Evolutionary conservation across 2,797 vertebrate species (phyloP), one percentile per base, ranked within the genome.

Genomic region (Hylomyscus alleni): DNA sequence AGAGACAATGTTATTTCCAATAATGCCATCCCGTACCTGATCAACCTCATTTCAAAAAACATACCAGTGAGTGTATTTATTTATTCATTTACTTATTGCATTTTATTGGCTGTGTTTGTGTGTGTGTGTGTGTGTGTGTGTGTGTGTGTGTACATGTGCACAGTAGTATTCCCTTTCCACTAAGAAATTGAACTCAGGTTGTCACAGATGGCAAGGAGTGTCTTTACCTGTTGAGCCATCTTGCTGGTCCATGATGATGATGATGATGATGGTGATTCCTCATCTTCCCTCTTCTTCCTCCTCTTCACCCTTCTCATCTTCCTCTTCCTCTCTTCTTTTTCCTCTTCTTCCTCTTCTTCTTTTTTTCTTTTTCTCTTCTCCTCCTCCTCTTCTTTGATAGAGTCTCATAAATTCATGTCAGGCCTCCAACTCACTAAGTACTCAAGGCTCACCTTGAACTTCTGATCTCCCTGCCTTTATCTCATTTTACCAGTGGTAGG

Each of bases 1-100:
- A 98, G 99, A 96, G 99, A 99, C 82, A 83, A 98, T 72, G 95
- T 99, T 92, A 99, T 99, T 84, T 98, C 98, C 0, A 98, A 98
- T 69, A 98, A 98, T 26, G 99, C 98, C 19, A 97, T 99, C 67
- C 99, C 99, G 65, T 98, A 98, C 1, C 97, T 99, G 96, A 96
- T 99, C 83, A 97, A 98, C 81, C 98, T 99, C 60, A 98, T 99
- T 87, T 98, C 98, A 1, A 99, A 99, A 34, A 97, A 98, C 81
- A 99, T 99, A 58, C 99, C 99, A 72, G 99, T 99, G 98, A 99
- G 99, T 98, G 76, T 91, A 31, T 78, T 96, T 72, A 73, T 50
- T 67, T 67, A 73, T 50, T 67, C 4, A 52, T 26, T 24, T n/a
- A 15, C 31, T n/a, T 86, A 67, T 67, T 50, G 34, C 20, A 86